Conservation (phyloP, 2,888 invertebrate genomes). For the Diaphora mendica region DNA sequence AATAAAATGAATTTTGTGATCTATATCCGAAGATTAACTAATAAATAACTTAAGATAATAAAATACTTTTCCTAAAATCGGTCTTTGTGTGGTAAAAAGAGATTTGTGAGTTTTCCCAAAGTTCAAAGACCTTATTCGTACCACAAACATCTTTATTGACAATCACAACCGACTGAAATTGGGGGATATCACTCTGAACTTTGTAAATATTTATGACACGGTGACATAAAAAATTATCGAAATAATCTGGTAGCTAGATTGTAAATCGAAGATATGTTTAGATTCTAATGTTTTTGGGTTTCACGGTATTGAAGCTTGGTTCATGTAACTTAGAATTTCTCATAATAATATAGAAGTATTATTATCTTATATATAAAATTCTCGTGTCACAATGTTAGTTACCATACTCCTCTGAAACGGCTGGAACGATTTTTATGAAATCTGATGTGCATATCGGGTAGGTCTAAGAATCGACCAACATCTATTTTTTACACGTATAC, state of each 20-base stretch:
- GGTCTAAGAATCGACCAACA: too few species aligned
- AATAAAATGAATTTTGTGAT: not conserved
- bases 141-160: conserved; percentile 40
- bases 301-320: not conserved
- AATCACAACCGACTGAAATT: conserved; percentile 14
- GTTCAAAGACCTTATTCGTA: conserved; percentile 16
- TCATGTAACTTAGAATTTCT: not conserved
- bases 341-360: not conserved
- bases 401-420: too few species aligned
- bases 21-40: not conserved
- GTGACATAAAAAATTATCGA: not conserved
- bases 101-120: conserved; percentile 5
- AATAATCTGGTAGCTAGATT: not conserved
- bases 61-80: not conserved
- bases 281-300: not conserved
- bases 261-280: not conserved
- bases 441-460: too few species aligned
- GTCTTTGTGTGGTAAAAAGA: not conserved
- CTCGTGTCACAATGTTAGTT: too few species aligned
- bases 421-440: too few species aligned
- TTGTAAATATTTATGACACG: conserved; percentile 3
- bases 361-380: too few species aligned
- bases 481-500: too few species aligned
- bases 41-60: conserved; percentile 8
- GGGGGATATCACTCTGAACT: conserved; percentile 24